These are phyloP conservation scores for Adelphocoris suturalis DNA, from an alignment of 2,888 invertebrate species.

Conservation along the genomic window DNA sequence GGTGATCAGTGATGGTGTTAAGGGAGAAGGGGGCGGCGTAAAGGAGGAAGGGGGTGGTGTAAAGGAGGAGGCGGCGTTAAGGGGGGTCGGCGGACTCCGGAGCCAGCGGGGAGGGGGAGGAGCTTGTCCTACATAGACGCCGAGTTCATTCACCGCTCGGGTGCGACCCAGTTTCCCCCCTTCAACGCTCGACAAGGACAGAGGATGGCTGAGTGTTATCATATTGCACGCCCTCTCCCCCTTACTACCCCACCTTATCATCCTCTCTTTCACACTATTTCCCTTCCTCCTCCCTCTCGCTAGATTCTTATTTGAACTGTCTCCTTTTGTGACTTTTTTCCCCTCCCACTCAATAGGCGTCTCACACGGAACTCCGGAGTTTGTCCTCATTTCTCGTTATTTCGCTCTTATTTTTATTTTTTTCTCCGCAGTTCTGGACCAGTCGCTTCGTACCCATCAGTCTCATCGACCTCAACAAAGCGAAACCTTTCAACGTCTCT, in stretches of 20 bases:
- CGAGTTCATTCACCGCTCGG: conserved; percentile 69
- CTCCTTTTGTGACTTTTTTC: background rate
- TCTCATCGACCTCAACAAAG: background rate
- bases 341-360: background rate
- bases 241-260: background rate
- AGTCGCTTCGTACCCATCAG: background rate
- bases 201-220: conserved; percentile 63
- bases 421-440: background rate
- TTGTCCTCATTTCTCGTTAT: background rate
- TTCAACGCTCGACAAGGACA: conserved; percentile 62
- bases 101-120: conserved; percentile 27
- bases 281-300: background rate
- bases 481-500: background rate
- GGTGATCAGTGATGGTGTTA: too few species aligned
- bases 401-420: background rate
- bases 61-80: conserved; percentile 30
- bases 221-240: conserved; percentile 43
- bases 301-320: background rate
- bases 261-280: conserved; percentile 2
- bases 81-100: background rate
- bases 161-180: conserved; percentile 59
- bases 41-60: too few species aligned
- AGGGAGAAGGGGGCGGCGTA: too few species aligned
- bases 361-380: conserved; percentile 14
- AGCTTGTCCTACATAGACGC: conserved; percentile 52